Base-by-base conservation (phyloP, 2,797 vertebrate genomes). In the Neosilurus hyrtlii region DNA sequence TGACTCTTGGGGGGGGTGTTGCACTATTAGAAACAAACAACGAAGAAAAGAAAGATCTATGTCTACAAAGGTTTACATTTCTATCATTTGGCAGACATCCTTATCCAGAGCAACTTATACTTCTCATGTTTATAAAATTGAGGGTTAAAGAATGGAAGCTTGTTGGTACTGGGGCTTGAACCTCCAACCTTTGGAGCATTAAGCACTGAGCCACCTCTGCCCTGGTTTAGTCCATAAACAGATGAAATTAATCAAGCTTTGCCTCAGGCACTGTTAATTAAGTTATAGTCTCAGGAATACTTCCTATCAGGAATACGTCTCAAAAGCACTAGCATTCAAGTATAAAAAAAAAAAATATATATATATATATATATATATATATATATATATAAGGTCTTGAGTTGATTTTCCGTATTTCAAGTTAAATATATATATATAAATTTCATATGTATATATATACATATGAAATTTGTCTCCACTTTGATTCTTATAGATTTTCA, bases 401-500 rank as follows among this genome's bases (percentile, higher is more conserved):
- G n/a, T n/a, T n/a, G n/a, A n/a, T n/a, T n/a, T n/a, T n/a, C n/a
- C n/a, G n/a, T n/a, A n/a, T n/a, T n/a, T n/a, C n/a, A n/a, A n/a
- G n/a, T 30, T 1, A 80, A 83, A 61, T 7, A 30, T 30, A 2
- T 30, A 30, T 30, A 30, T 30, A 30, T 30, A 30, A 1, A 30
- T 30, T 1, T 30, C 1, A 61, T 7, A 30, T 30, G 30, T 30
- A 30, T 30, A 30, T 30, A 30, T 30, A 30, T 30, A 30, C 2
- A 30, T 30, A 66, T 54, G 9, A 72, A 79, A 85, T 51, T 83
- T 63, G 79, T 79, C 70, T 83, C 81, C 82, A 83, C 81, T 77
- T 84, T 18, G 86, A 56, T 14, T 49, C 56, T 26, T 78, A 73
- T 43, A 30, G 71, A 79, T 86, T 85, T 85, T 80, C 52, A 79